A percentile compares a stretch with the other conserved stretches of the same genome.
Evolutionary conservation across 2,113 vertebrate species (phyloP).

Genomic region (Oreocharis arfaki): DNA sequence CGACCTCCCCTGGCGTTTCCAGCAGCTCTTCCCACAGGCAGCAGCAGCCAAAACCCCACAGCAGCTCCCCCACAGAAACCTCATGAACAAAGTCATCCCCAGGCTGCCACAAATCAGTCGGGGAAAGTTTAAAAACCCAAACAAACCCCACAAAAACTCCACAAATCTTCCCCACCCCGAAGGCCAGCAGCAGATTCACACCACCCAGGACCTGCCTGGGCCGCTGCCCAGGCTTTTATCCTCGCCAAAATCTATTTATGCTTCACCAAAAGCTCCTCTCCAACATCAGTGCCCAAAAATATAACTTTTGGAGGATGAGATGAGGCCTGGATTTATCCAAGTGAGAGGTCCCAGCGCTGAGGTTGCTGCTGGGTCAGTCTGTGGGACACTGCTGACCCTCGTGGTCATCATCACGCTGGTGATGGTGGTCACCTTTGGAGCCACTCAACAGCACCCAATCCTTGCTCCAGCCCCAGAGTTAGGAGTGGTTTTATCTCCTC

Average conservation of each 20-base stretch:
- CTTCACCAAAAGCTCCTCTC: not conserved
- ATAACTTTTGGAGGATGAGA: not conserved
- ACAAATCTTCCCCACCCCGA: not conserved
- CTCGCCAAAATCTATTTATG: not conserved
- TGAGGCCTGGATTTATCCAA: not conserved
- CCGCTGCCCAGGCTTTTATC: not conserved
- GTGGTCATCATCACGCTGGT: not conserved
- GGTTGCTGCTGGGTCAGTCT: not conserved
- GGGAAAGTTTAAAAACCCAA: not conserved
- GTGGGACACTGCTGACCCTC: not conserved
- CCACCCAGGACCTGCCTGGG: not conserved
- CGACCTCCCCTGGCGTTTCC: not conserved
- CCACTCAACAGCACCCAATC: not conserved
- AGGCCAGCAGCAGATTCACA: not conserved
- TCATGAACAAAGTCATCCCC: not conserved
- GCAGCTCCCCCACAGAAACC: not conserved
- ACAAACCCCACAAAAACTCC: not conserved
- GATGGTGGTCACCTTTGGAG: not conserved
- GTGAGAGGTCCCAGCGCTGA: not conserved
- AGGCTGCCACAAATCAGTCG: not conserved
- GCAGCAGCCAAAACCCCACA: not conserved
- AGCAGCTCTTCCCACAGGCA: not conserved
- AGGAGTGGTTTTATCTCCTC: not conserved
- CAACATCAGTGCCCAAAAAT: not conserved
- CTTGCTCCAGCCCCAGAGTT: not conserved